phyloP scores from a whole-genome alignment of 2,113 vertebrate species.

The Thomomys bottae region DNA sequence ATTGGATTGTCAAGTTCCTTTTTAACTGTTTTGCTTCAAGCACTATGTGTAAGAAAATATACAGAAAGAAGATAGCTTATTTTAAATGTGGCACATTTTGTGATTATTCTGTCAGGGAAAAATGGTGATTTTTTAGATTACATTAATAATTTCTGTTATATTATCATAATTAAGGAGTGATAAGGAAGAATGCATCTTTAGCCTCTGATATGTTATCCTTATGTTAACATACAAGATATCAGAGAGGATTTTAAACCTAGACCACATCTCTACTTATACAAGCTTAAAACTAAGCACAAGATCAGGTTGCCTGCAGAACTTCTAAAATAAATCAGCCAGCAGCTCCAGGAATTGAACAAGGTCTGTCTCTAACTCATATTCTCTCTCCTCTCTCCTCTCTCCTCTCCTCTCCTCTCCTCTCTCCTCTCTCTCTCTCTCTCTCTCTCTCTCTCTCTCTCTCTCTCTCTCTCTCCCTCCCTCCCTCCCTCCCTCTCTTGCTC shows the following conservation, averaged over 20 bases:
- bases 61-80: constrained; percentile 44
- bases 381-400: constrained; percentile 53
- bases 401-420: background rate
- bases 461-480: too few relatives aligned
- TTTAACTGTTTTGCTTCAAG: constrained; percentile 65
- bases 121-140: constrained; percentile 31
- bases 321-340: constrained; percentile 68
- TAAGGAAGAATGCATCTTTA: background rate
- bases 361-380: too few relatives aligned
- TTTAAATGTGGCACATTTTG: constrained; percentile 49
- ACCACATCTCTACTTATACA: constrained; percentile 40
- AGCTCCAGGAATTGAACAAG: constrained; percentile 45
- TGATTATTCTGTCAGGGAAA: constrained; percentile 40
- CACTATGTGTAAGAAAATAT: constrained; percentile 59
- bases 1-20: constrained; percentile 50
- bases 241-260: constrained; percentile 7
- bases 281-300: constrained; percentile 55
- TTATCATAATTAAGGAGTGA: background rate
- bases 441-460: background rate
- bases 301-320: background rate
- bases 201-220: background rate
- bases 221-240: background rate
- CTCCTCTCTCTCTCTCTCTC: constrained; percentile 48
- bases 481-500: too few relatives aligned
- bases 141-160: constrained; percentile 2